Conservation (phyloP, 1,140 invertebrate species). For the Pinna nobilis region DNA sequence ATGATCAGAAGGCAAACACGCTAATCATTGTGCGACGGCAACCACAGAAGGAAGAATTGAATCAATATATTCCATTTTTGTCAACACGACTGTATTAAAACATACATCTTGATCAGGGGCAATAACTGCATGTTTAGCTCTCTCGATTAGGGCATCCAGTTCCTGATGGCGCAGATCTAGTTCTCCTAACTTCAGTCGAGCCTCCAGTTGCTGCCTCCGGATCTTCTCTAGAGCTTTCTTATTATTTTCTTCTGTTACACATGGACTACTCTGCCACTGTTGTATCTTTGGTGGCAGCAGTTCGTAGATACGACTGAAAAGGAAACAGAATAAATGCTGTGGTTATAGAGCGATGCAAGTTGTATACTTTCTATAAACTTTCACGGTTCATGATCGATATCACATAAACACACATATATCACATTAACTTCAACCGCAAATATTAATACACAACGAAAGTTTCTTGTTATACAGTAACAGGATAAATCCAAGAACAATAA, state of each 20-base stretch:
- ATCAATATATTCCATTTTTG: neutral
- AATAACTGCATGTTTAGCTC: slow-evolving; percentile 81
- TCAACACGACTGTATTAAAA: neutral
- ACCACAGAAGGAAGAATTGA: neutral
- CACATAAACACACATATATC: no score
- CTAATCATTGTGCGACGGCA: no score
- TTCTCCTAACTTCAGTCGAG: slow-evolving; percentile 79
- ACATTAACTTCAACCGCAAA: no score
- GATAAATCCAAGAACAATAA: no score
- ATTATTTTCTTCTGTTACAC: slow-evolving; percentile 91
- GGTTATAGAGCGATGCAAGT: no score
- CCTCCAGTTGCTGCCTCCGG: slow-evolving; percentile 85
- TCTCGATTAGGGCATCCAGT: slow-evolving; percentile 87
- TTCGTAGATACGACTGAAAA: slow-evolving; percentile 77
- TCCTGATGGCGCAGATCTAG: slow-evolving; percentile 77
- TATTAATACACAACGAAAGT: no score
- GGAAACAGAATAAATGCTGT: slow-evolving; percentile 21
- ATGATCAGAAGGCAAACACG: no score
- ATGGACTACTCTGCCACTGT: slow-evolving; percentile 94
- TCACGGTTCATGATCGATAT: no score
- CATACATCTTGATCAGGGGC: slow-evolving; percentile 77
- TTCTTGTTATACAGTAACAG: no score
- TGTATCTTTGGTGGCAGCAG: slow-evolving; percentile 93
- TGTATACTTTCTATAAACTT: no score
- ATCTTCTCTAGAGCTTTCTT: slow-evolving; percentile 88